These are phyloP conservation scores for Eira barbara DNA, from an alignment of 2,113 vertebrate genomes.

Conservation along the genomic window DNA sequence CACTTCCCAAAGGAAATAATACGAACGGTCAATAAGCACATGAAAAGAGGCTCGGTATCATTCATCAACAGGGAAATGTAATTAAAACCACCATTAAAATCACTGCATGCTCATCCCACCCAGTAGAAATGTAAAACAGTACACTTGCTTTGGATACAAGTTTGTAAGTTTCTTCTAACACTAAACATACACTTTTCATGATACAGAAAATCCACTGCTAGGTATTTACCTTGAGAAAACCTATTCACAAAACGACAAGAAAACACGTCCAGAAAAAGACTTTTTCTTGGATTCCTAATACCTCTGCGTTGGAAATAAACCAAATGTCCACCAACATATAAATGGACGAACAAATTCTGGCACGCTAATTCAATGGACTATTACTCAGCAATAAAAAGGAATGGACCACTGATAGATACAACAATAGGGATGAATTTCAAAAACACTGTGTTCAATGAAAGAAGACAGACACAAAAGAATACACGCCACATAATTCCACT, in stretches of 20 bases:
- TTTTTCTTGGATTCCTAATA: neutral
- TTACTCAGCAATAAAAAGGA: neutral
- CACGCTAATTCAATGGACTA: neutral
- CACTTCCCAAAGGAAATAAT: neutral
- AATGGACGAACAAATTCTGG: neutral
- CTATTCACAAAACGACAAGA: neutral
- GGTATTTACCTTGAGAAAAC: neutral
- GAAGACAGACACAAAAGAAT: neutral
- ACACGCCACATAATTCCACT: neutral
- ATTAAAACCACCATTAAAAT: neutral
- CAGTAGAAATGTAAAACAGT: neutral
- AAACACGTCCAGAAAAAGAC: neutral
- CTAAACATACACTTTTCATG: neutral
- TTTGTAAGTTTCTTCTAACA: neutral
- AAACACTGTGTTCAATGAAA: neutral
- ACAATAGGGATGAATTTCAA: neutral
- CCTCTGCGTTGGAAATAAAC: neutral
- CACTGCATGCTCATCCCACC: neutral
- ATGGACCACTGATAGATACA: neutral
- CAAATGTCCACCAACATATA: neutral
- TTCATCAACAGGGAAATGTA: neutral
- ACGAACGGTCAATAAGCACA: neutral
- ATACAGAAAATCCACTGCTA: neutral
- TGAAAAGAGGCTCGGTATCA: neutral
- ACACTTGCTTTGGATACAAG: neutral